Evolutionary conservation across 2,888 invertebrate species (phyloP).

Genomic region (Megalurothrips usitatus): DNA sequence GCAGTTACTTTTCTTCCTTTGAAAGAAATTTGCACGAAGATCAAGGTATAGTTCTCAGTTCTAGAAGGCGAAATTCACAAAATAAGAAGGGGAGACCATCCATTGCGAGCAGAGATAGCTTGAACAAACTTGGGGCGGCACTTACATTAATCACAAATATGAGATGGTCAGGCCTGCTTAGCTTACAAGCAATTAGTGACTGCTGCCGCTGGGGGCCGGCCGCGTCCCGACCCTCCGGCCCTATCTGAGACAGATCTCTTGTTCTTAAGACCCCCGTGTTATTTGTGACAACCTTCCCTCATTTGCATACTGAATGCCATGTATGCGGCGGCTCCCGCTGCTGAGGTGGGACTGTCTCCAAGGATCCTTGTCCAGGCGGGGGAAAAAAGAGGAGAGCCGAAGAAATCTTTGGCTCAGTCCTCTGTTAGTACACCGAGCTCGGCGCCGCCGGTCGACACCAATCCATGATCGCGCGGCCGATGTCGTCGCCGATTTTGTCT

Average conservation of each 20-base stretch:
- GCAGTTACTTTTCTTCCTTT: too few species aligned
- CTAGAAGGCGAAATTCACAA: too few species aligned
- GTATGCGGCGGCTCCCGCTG: background rate
- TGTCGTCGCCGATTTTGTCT: too few species aligned
- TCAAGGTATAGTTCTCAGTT: too few species aligned
- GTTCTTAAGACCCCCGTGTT: background rate
- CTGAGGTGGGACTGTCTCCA: background rate
- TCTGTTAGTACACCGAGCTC: too few species aligned
- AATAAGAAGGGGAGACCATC: too few species aligned
- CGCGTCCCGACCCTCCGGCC: background rate
- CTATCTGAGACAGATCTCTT: conserved; percentile 1
- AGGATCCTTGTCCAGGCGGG: background rate
- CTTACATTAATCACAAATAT: conserved; percentile 11
- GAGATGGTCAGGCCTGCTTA: background rate
- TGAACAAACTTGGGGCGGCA: background rate
- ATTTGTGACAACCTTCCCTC: conserved; percentile 5
- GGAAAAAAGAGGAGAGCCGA: background rate
- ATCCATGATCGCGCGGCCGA: too few species aligned
- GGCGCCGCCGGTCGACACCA: too few species aligned
- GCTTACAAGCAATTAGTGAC: conserved; percentile 11
- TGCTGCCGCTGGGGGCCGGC: background rate
- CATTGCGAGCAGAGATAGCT: background rate
- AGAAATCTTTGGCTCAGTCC: too few species aligned
- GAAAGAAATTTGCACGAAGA: too few species aligned
- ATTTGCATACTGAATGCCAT: conserved; percentile 6